Evolutionary conservation across 2,113 vertebrate genomes (phyloP).

Genomic region (Paracanthobrama guichenoti): DNA sequence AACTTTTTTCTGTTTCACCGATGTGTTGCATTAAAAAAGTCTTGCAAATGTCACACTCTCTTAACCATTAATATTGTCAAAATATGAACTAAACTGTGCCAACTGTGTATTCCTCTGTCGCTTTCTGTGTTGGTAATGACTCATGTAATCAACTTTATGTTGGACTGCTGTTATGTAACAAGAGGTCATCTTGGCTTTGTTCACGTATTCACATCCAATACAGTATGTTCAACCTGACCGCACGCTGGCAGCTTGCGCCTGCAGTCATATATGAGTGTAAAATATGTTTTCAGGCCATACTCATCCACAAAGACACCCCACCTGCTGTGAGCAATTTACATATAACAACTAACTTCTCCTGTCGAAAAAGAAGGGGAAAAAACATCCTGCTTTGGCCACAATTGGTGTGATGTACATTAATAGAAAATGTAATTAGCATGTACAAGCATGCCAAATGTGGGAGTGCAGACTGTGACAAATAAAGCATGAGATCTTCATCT

Average conservation of each 20-base stretch:
- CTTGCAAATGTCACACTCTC: neutral
- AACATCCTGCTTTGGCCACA: neutral
- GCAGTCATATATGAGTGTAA: neutral
- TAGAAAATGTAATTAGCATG: constrained; percentile 34
- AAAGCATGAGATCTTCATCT: constrained; percentile 4
- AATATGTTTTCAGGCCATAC: neutral
- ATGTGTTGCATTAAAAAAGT: neutral
- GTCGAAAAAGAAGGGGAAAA: neutral
- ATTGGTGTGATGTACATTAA: constrained; percentile 5
- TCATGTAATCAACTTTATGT: neutral
- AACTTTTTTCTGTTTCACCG: neutral
- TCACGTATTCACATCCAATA: neutral
- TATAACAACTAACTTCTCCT: neutral
- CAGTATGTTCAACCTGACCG: neutral
- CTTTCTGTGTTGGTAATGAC: neutral
- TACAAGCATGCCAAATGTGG: constrained; percentile 14
- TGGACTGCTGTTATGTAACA: neutral
- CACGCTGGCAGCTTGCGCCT: neutral
- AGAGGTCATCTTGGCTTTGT: neutral
- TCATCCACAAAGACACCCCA: neutral
- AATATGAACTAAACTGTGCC: neutral
- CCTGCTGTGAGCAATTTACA: neutral
- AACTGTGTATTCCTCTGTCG: neutral
- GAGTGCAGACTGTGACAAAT: constrained; percentile 23
- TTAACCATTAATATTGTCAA: neutral